A percentile compares a stretch with the other conserved stretches of the same genome.
These are phyloP conservation scores for Ichneumon xanthorius DNA, from an alignment of 2,888 invertebrate species.

Conservation along the genomic window DNA sequence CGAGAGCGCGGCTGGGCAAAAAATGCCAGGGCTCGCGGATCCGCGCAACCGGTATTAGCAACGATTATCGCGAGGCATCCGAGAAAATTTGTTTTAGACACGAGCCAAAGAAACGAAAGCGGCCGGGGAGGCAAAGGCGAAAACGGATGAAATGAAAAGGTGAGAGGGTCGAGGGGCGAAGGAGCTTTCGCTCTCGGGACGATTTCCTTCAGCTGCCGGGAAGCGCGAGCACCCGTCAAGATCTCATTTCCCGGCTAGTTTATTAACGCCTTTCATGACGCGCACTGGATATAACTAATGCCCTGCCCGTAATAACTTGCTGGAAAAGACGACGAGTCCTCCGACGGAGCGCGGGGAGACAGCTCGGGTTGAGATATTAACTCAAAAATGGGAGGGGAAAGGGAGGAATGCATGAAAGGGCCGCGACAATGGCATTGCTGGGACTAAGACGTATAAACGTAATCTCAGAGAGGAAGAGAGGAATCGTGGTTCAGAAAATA, in stretches of 20 bases:
- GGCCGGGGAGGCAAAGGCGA: not conserved
- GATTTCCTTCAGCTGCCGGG: constrained; percentile 28
- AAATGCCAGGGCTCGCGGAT: not conserved
- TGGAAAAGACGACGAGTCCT: constrained; percentile 27
- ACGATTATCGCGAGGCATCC: not conserved
- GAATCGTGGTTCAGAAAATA: constrained; percentile 46
- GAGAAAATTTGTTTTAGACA: not conserved
- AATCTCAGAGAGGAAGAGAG: constrained; percentile 33
- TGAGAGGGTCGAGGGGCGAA: not conserved
- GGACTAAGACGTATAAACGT: constrained; percentile 19
- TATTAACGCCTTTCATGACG: constrained; percentile 51
- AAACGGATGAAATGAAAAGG: constrained; percentile 3
- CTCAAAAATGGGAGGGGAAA: constrained; percentile 60
- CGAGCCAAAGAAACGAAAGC: not conserved
- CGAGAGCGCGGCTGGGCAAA: not conserved
- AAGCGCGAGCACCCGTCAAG: constrained; percentile 23
- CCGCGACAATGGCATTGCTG: constrained; percentile 44
- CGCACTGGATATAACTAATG: constrained; percentile 56
- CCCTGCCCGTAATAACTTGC: constrained; percentile 52
- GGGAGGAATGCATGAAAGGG: constrained; percentile 41
- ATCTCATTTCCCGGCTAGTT: constrained; percentile 59
- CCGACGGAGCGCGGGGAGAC: constrained; percentile 1
- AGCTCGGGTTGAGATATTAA: constrained; percentile 57
- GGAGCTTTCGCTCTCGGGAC: constrained; percentile 12
- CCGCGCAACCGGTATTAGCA: not conserved